These are phyloP conservation scores for Yponomeuta cagnagella DNA, from an alignment of 2,888 invertebrate genomes.

Conservation along the genomic window DNA sequence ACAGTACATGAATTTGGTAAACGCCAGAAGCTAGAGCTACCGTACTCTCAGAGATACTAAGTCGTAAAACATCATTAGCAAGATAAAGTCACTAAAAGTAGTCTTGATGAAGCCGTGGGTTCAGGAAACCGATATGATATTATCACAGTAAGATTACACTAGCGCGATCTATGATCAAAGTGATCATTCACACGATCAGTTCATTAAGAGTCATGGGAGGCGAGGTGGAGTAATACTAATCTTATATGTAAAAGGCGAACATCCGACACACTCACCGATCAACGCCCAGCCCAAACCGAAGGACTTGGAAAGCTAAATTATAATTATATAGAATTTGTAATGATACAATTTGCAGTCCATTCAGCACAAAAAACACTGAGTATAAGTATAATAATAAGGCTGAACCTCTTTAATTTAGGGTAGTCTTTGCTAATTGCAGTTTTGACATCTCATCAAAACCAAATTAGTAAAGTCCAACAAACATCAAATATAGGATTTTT, in stretches of 20 bases:
- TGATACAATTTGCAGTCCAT: background rate
- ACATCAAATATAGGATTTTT: conserved; percentile 37
- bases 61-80: conserved; percentile 73
- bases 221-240: background rate
- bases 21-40: conserved; percentile 41
- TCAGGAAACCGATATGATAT: conserved; percentile 37
- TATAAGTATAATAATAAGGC: background rate
- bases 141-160: conserved; percentile 20
- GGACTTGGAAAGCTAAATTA: too few species aligned
- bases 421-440: conserved; percentile 29
- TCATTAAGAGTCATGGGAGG: conserved; percentile 4
- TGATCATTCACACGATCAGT: conserved; percentile 15
- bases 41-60: conserved; percentile 45
- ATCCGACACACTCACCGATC: too few species aligned
- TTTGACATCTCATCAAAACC: conserved; percentile 19
- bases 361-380: background rate
- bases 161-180: conserved; percentile 20
- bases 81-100: conserved; percentile 64
- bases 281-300: too few species aligned
- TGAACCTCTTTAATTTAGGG: background rate
- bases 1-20: conserved; percentile 8
- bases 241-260: background rate
- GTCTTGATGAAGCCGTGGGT: conserved; percentile 45
- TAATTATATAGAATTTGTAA: background rate
- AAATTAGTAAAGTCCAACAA: conserved; percentile 26